A percentile compares a stretch with the other conserved stretches of the same genome.
phyloP scores from a whole-genome alignment of 1,140 invertebrate genomes.

The Platyscapa corneri region DNA sequence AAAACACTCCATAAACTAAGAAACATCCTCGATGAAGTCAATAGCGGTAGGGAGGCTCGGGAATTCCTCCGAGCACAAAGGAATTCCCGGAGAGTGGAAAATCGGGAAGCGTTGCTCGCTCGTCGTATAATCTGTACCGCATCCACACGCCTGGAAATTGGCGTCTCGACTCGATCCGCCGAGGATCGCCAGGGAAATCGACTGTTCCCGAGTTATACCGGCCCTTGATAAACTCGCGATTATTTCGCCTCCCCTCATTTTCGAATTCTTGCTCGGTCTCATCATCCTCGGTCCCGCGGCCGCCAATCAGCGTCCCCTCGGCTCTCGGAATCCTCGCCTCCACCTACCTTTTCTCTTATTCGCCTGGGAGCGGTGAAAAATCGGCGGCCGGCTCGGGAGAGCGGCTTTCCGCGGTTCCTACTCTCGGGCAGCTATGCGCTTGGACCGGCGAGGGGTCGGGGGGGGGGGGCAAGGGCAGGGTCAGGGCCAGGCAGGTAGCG shows the following conservation, averaged over 20 bases:
- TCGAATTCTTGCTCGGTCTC: not conserved
- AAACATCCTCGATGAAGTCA: not conserved
- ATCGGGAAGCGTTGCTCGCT: conserved; percentile 9
- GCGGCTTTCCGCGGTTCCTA: conserved; percentile 1
- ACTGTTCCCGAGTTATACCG: not conserved
- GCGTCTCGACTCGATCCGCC: not conserved
- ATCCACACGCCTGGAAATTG: conserved; percentile 12
- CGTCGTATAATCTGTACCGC: not conserved
- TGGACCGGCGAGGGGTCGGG: no score
- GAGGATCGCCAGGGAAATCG: not conserved
- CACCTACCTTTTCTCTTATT: not conserved
- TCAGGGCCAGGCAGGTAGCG: no score
- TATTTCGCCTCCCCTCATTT: conserved; percentile 13
- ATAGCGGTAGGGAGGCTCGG: not conserved
- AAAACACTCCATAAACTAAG: not conserved
- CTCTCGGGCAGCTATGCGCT: not conserved
- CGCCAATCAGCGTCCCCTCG: not conserved
- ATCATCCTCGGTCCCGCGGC: conserved; percentile 13
- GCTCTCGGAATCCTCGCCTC: not conserved
- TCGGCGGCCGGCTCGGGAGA: not conserved
- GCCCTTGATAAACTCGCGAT: conserved; percentile 36
- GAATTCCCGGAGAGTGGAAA: conserved; percentile 18
- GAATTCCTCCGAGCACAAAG: conserved; percentile 9
- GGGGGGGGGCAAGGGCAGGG: no score
- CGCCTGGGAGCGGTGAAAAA: not conserved